Evolutionary conservation across 1,140 invertebrate species (phyloP), one percentile per base, ranked within the genome.

Genomic region (Drosophila rufa): DNA sequence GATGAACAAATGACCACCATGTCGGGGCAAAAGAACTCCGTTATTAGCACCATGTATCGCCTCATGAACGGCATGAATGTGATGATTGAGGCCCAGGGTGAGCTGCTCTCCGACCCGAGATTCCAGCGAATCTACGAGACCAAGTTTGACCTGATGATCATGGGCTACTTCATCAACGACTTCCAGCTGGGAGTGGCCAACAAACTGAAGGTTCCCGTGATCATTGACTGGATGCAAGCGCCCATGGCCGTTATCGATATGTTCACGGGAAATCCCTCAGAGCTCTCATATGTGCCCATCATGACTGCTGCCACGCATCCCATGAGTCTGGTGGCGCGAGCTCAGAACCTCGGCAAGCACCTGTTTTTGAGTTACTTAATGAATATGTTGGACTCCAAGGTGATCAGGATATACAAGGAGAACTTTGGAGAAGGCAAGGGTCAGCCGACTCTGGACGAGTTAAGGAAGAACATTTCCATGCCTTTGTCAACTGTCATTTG

Each of bases 71-170:
- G 59, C 2, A 65, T 85, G 70, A 57, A 65, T 25, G 60, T 74
- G 3, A 70, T 91, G 68, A 60, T 86, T 3, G 67, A 85, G 0
- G 33, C 91, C 0, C 91, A 92, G 57, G 33, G 36, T 0, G 84
- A 92, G 2, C 3, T 79, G 6, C 33, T 92, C 4, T 68, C 58
- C 2, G 67, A 91, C 67, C 46, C 77, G 1, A 64, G 73, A 14
- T 92, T 92, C 25, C 74, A 70, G n/a, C 43, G 51, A 0, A 75
- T 92, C 11, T 91, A 91, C 27, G 80, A 90, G 1, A 82, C 81
- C 5, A 81, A 91, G 50, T 92, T 87, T 30, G 92, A 92, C 57
- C 27, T 92, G 17, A 78, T 92, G 64, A 79, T 92, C n/a, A 14
- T 83, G 53, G 92, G 92, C 7, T 90, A 78, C 17, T 90, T 92